These are phyloP conservation scores for Pseudochirops corinnae DNA, from an alignment of 2,797 vertebrate species.

Conservation along the genomic window DNA sequence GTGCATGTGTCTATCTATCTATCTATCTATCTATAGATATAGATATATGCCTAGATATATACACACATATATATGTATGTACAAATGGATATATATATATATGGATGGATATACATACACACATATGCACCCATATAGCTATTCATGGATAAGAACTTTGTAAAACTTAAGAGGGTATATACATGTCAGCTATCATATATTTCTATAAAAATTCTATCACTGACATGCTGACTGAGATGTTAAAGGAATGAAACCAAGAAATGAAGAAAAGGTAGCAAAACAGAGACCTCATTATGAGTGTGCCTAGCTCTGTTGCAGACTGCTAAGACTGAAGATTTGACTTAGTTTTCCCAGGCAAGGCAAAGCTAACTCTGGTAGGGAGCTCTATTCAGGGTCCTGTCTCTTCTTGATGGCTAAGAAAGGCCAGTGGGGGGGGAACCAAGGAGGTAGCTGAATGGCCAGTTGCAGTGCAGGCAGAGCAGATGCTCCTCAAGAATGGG, in stretches of 20 bases:
- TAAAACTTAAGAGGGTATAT: not conserved
- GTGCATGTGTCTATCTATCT: not conserved
- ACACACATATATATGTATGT: too few relatives aligned
- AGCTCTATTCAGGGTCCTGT: not conserved
- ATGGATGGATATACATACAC: too few relatives aligned
- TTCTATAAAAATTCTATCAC: not conserved
- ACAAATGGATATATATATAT: too few relatives aligned
- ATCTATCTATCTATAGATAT: too few relatives aligned
- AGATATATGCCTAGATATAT: too few relatives aligned
- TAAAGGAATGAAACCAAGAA: not conserved
- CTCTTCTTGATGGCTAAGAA: not conserved
- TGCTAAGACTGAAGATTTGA: not conserved
- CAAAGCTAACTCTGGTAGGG: not conserved
- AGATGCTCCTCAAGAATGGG: not conserved
- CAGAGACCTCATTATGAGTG: not conserved
- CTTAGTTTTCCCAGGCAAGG: not conserved
- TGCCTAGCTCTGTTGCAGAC: not conserved
- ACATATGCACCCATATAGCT: not conserved
- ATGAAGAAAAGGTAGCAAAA: not conserved
- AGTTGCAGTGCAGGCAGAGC: not conserved
- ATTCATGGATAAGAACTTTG: not conserved
- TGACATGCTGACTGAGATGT: not conserved
- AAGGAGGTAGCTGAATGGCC: not conserved
- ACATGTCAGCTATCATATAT: not conserved
- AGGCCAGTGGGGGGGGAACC: not conserved